These are phyloP conservation scores for Perognathus longimembris DNA, from an alignment of 2,113 vertebrate species.

Conservation along the genomic window DNA sequence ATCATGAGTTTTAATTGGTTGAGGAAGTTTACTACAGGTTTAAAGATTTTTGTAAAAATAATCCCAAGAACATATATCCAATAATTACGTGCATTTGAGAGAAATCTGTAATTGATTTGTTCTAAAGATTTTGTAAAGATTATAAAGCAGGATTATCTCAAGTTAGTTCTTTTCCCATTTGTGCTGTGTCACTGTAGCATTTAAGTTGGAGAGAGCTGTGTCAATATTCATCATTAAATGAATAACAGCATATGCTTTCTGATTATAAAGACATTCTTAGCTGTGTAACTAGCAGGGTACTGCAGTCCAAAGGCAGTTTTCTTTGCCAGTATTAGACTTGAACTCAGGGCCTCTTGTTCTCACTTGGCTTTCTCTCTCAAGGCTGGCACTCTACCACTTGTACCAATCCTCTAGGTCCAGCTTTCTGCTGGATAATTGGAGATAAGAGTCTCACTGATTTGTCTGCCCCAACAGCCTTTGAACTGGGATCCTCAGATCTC, in stretches of 20 bases:
- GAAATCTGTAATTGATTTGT: slow-evolving; percentile 25
- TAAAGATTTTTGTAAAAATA: slow-evolving; percentile 3
- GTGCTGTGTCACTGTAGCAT: not conserved
- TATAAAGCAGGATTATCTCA: not conserved
- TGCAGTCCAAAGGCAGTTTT: not conserved
- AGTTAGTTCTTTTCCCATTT: slow-evolving; percentile 9
- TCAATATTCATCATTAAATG: not conserved
- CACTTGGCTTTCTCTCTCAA: too few species aligned
- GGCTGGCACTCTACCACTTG: too few species aligned
- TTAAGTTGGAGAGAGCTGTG: not conserved
- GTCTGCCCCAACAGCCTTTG: too few species aligned
- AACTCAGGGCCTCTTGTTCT: too few species aligned
- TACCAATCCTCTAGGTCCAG: too few species aligned
- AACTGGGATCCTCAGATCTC: too few species aligned
- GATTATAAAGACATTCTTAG: not conserved
- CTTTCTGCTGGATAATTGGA: too few species aligned
- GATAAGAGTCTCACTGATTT: too few species aligned
- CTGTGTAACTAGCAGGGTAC: not conserved
- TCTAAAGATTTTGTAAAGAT: not conserved
- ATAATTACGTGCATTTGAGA: slow-evolving; percentile 32
- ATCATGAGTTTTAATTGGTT: slow-evolving; percentile 27
- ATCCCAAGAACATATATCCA: not conserved
- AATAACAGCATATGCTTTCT: not conserved
- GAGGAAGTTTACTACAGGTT: not conserved
- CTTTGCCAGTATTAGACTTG: too few species aligned